Evolutionary conservation across 1,140 invertebrate species (phyloP), one percentile per base, ranked within the genome.

Genomic region (Ctenoplectra terminalis): DNA sequence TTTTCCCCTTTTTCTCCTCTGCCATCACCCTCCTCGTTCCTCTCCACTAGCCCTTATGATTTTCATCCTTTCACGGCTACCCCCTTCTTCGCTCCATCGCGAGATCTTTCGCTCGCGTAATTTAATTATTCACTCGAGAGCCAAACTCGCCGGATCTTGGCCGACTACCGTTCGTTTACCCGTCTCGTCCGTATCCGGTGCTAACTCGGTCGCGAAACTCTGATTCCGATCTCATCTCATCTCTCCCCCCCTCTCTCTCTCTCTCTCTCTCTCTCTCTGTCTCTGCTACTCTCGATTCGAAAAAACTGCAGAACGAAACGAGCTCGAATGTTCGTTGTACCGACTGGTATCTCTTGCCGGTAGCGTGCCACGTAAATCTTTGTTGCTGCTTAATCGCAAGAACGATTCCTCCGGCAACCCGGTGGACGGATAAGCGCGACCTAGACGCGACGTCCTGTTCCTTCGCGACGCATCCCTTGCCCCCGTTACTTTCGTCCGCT

Each of bases 121-220:
- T 92, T 92, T 90, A 91, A 92, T 92, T 92, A 92, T 89, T 88
- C 89, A 83, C 85, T 82, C 79, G 87, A 85, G 76, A 89, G 66
- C 82, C 75, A 82, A 85, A 84, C 75, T 86, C 72, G 61, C 40
- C 74, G 63, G 67, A 84, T 87, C 83, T 87, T n/a, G n/a, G n/a
- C n/a, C n/a, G n/a, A n/a, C n/a, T n/a, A n/a, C 72, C 79, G 63
- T 85, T 76, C 73, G 74, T 80, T 82, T 48, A 52, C 52, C 43
- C 34, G 61, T 37, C 64, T 82, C 75, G 75, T 74, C 79, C 73
- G 63, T 61, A 56, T 83, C 70, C 80, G 60, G 50, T 70, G 73
- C 61, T 73, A 87, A 80, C 83, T 82, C 60, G 74, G 63, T 34
- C 58, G 69, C 78, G 37, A 20, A 29, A 20, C 26, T 6, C 31